Base-by-base conservation (phyloP, 2,888 invertebrate genomes). In the Alcis repandata region DNA sequence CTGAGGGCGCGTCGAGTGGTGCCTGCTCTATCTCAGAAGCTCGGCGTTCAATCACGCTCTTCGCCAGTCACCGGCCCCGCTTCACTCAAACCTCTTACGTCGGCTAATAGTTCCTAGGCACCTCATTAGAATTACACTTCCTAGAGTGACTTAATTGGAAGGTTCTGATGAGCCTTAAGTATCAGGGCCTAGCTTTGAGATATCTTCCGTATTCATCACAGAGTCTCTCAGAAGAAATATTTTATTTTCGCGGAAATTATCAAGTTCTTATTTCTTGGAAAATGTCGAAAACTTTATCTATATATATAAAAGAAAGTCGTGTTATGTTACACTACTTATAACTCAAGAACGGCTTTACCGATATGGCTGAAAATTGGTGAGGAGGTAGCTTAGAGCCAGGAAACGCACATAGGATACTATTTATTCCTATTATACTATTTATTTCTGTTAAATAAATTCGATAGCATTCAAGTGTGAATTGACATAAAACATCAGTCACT, bases 11-110 rank as follows among this genome's bases (percentile, higher is more conserved):
- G 63, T 74, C 67, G 62, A 74, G 69, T 54, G 70, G 70, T 74
- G 76, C 79, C 79, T 85, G 84, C 79, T 77, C 79, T 84, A 84
- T 83, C 84, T 79, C 73, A 52, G 71, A 73, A 72, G 70, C 75
- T 48, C 52, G 63, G 65, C 75, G 75, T 71, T 79, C 82, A 72
- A 79, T 80, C 78, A 78, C 79, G 75, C 63, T 62, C 84, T 83
- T 70, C 72, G 59, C 17, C 74, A 82, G 85, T 80, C 82, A 79
- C 68, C 75, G 80, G 73, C 80, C 79, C 78, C 77, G 69, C 83
- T 83, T 75, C 70, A 76, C 65, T 58, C 68, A 22, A 48, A 59
- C 59, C 67, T 71, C 79, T 80, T 70, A 68, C 67, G 65, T 46
- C 68, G 56, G 71, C 75, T 79, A 78, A 77, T 80, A 77, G 77